These are phyloP conservation scores for Leistus spinibarbis DNA, from an alignment of 2,888 invertebrate genomes.

Conservation along the genomic window DNA sequence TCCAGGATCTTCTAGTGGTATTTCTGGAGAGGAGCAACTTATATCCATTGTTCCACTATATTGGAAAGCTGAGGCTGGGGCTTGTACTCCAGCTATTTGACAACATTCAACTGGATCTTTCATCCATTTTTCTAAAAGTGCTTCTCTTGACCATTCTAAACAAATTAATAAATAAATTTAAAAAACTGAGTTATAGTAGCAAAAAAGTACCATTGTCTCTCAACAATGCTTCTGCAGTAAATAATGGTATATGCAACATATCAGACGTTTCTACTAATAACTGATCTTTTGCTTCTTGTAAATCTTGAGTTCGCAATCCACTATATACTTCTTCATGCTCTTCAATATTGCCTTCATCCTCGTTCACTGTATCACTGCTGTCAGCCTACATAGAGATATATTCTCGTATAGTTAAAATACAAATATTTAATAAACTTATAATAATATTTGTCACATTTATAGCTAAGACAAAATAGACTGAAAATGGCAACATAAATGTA, in stretches of 20 bases:
- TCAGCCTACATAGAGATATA: slow-evolving; percentile 53
- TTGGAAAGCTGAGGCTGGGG: slow-evolving; percentile 59
- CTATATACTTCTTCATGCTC: slow-evolving; percentile 63
- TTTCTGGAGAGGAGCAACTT: slow-evolving; percentile 39
- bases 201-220: slow-evolving; percentile 65
- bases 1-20: slow-evolving; percentile 21
- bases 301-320: slow-evolving; percentile 69
- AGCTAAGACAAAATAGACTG: no score
- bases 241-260: slow-evolving; percentile 72
- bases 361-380: slow-evolving; percentile 59
- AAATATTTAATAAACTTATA: neutral
- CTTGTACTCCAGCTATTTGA: slow-evolving; percentile 68
- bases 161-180: slow-evolving; percentile 22
- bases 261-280: slow-evolving; percentile 72
- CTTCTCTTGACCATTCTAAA: slow-evolving; percentile 72
- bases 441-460: no score
- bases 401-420: neutral
- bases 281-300: slow-evolving; percentile 74
- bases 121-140: slow-evolving; percentile 71
- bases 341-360: slow-evolving; percentile 56
- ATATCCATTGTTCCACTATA: slow-evolving; percentile 54
- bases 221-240: slow-evolving; percentile 71
- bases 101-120: slow-evolving; percentile 68
- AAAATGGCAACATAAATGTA: no score
- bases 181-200: neutral